Evolutionary conservation across 2,888 invertebrate genomes (phyloP).

Genomic region (Ferrisia virgata): DNA sequence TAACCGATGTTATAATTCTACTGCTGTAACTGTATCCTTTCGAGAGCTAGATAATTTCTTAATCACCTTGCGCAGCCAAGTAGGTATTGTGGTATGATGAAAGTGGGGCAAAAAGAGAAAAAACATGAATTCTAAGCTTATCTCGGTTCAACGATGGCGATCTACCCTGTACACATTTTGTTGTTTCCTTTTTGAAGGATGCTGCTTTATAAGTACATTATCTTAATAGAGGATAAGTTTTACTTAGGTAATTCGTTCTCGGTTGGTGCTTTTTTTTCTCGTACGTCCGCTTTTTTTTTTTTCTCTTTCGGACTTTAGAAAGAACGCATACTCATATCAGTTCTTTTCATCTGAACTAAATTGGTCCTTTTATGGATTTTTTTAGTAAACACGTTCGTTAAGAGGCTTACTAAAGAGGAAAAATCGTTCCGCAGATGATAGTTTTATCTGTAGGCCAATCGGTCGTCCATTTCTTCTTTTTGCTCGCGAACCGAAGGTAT

Average conservation of each 20-base stretch:
- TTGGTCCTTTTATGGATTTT: constrained; percentile 25
- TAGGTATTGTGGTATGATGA: background rate
- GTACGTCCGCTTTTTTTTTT: background rate
- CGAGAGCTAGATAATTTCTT: background rate
- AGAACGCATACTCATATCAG: background rate
- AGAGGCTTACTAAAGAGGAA: constrained; percentile 11
- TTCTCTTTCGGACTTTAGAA: background rate
- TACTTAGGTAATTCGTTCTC: constrained; percentile 11
- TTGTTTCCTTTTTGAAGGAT: constrained; percentile 23
- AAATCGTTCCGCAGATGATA: constrained; percentile 18
- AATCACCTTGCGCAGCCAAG: background rate
- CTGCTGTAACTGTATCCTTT: too few species aligned
- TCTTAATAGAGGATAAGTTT: constrained; percentile 28
- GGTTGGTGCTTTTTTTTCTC: background rate
- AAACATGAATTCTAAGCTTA: background rate
- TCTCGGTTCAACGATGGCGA: constrained; percentile 20
- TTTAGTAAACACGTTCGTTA: constrained; percentile 8
- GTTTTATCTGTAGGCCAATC: background rate
- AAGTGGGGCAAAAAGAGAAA: background rate
- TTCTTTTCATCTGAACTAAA: constrained; percentile 23
- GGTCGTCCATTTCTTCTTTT: background rate
- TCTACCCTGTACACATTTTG: background rate
- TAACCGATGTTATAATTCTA: background rate
- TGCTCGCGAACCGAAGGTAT: background rate
- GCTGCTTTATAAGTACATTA: constrained; percentile 18